Percentiles rank a stretch among this genome's conserved stretches.
phyloP scores from a whole-genome alignment of 92 coral and sea anemone genomes.

The Phenganax marumi region DNA sequence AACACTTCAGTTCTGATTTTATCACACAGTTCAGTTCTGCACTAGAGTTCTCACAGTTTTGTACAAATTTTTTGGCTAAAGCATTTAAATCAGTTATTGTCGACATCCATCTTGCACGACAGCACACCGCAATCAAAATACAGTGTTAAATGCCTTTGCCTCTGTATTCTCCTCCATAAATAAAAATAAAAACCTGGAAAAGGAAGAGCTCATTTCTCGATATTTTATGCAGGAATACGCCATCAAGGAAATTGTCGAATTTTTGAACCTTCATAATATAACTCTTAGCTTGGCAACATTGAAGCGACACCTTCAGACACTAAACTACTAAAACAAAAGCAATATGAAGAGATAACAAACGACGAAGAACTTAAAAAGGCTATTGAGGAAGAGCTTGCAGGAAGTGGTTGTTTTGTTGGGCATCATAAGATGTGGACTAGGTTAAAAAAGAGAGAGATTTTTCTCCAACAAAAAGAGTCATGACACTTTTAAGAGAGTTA shows the following conservation, averaged over 20 bases:
- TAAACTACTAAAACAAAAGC: not conserved
- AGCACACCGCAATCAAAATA: constrained; percentile 46
- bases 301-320: not conserved
- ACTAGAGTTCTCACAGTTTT: not conserved
- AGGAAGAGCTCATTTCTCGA: constrained; percentile 3
- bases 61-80: too few species aligned
- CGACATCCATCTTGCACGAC: too few species aligned
- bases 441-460: not conserved
- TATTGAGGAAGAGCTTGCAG: constrained; percentile 43
- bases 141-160: too few species aligned
- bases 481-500: not conserved
- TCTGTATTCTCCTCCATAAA: too few species aligned
- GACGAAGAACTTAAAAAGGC: not conserved
- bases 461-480: not conserved
- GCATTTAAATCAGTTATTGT: too few species aligned
- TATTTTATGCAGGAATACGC: constrained; percentile 3
- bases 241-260: not conserved
- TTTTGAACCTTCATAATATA: constrained; percentile 7
- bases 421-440: constrained; percentile 15
- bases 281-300: not conserved
- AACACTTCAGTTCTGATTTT: too few species aligned
- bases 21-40: not conserved
- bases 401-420: constrained; percentile 54
- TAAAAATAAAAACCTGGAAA: not conserved
- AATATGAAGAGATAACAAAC: not conserved